These are phyloP conservation scores for Polypterus bichir DNA, from an alignment of 2,113 vertebrate genomes.

Conservation along the genomic window DNA sequence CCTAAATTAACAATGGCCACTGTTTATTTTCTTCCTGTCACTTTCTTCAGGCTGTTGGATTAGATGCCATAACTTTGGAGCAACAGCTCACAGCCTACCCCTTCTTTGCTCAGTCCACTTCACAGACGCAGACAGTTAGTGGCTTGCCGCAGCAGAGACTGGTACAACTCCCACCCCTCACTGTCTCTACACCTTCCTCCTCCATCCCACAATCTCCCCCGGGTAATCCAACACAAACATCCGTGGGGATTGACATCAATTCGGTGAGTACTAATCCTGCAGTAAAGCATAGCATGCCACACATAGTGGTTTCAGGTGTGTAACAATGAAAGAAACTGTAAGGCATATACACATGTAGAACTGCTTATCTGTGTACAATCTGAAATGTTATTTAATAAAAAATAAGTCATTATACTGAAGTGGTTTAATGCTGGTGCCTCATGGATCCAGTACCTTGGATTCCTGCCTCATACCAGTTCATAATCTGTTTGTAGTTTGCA, in stretches of 20 bases:
- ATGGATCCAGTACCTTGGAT: no score
- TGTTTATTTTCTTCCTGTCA: neutral
- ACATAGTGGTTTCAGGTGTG: no score
- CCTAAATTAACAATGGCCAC: no score
- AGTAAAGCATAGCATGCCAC: no score
- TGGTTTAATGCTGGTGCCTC: no score
- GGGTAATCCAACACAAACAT: constrained; percentile 63
- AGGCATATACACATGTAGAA: no score
- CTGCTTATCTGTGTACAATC: no score
- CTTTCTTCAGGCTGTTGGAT: constrained; percentile 53
- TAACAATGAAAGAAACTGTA: no score
- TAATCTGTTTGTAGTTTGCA: no score
- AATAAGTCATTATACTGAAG: no score
- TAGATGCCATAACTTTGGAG: constrained; percentile 77
- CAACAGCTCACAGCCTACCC: constrained; percentile 85
- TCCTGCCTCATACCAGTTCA: no score
- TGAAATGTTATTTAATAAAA: no score
- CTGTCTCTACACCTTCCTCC: constrained; percentile 58
- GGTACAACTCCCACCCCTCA: constrained; percentile 63
- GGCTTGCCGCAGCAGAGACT: constrained; percentile 75
- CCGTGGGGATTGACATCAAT: constrained; percentile 71
- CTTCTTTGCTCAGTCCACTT: constrained; percentile 71
- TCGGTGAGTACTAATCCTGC: constrained; percentile 56
- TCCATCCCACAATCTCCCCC: constrained; percentile 68
- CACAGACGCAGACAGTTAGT: constrained; percentile 60